Percentiles rank a stretch among this genome's conserved stretches.
phyloP scores from a whole-genome alignment of 2,113 vertebrate genomes.

The Macquaria ambigua region DNA sequence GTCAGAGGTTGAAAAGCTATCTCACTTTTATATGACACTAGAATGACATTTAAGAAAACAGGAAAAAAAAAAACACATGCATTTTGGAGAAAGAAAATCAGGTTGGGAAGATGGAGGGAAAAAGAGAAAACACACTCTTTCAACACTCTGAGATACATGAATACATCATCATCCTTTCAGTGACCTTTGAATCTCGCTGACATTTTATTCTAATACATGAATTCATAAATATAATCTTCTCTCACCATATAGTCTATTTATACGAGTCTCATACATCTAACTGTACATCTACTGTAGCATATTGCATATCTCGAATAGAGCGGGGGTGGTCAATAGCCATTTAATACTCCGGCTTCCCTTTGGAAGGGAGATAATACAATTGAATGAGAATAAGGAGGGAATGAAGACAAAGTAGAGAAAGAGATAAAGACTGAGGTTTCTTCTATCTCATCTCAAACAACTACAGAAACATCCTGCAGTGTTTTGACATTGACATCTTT shows the following conservation, averaged over 20 bases:
- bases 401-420: slow-evolving; percentile 37
- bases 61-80: slow-evolving; percentile 64
- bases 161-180: slow-evolving; percentile 61
- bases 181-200: slow-evolving; percentile 70
- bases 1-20: slow-evolving; percentile 68
- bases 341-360: slow-evolving; percentile 45
- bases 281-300: slow-evolving; percentile 71
- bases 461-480: slow-evolving; percentile 30
- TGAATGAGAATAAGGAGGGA: slow-evolving; percentile 19
- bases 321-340: slow-evolving; percentile 45
- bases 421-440: slow-evolving; percentile 41
- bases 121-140: slow-evolving; percentile 32
- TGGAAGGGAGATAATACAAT: slow-evolving; percentile 30
- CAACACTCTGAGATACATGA: slow-evolving; percentile 59
- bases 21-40: slow-evolving; percentile 78
- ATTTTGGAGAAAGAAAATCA: slow-evolving; percentile 47
- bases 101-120: not conserved
- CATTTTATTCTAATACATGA: slow-evolving; percentile 69
- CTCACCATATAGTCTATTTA: slow-evolving; percentile 64
- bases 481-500: slow-evolving; percentile 55
- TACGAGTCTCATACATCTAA: slow-evolving; percentile 70
- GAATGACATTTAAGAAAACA: slow-evolving; percentile 77
- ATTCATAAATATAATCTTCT: slow-evolving; percentile 74
- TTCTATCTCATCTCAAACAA: slow-evolving; percentile 43
- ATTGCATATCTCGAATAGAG: slow-evolving; percentile 76